phyloP scores from a whole-genome alignment of 2,113 vertebrate genomes.

The Octodon degus region DNA sequence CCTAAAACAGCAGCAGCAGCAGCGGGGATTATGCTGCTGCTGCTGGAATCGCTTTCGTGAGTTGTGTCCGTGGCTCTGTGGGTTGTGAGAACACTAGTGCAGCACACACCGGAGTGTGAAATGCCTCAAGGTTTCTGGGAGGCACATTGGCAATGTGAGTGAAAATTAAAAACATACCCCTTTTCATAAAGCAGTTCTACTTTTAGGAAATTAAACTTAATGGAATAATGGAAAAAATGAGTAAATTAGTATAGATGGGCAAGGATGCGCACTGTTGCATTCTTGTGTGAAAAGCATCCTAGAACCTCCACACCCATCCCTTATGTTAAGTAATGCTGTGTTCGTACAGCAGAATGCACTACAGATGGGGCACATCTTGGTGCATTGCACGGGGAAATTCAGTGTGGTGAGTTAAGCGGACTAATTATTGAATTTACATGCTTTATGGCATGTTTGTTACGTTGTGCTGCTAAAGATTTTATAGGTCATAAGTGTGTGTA shows the following conservation, averaged over 20 bases:
- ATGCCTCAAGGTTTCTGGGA: neutral
- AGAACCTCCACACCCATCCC: neutral
- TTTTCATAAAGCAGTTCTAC: neutral
- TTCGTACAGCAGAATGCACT: neutral
- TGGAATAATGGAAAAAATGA: neutral
- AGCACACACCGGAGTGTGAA: neutral
- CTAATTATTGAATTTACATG: neutral
- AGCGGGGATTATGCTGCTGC: too few species aligned
- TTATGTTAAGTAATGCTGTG: neutral
- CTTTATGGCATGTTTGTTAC: neutral
- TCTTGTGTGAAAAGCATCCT: neutral
- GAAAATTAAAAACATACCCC: slow-evolving; percentile 3
- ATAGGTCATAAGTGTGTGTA: neutral
- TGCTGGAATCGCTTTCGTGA: slow-evolving; percentile 7
- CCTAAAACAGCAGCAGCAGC: too few species aligned
- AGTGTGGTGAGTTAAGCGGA: neutral
- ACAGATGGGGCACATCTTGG: neutral
- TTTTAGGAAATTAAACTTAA: neutral
- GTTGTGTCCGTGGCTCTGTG: neutral
- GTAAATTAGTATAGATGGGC: neutral
- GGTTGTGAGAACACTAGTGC: neutral
- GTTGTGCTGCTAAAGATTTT: neutral
- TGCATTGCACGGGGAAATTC: neutral
- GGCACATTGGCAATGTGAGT: neutral
- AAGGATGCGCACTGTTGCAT: neutral